Evolutionary conservation across 2,797 vertebrate genomes (phyloP).

Genomic region (Halcyon chelicuti): DNA sequence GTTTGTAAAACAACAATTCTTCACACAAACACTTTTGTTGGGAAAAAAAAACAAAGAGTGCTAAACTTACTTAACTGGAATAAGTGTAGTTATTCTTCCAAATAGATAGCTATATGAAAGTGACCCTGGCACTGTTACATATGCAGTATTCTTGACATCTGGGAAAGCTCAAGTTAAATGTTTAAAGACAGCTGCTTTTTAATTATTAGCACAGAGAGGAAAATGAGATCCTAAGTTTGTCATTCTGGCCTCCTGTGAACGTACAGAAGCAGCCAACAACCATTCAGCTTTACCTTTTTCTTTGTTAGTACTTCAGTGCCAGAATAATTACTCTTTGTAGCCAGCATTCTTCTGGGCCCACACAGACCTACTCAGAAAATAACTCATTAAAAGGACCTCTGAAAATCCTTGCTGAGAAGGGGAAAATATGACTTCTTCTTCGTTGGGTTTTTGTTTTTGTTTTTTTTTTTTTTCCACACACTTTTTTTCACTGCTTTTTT

Average conservation of each 20-base stretch:
- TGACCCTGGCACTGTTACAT: background rate
- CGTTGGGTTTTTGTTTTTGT: background rate
- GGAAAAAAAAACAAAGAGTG: background rate
- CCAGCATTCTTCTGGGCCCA: constrained; percentile 79
- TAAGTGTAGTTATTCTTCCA: background rate
- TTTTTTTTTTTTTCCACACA: background rate
- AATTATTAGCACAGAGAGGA: background rate
- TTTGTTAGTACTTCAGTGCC: constrained; percentile 28
- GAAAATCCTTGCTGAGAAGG: constrained; percentile 56
- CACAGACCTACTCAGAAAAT: constrained; percentile 74
- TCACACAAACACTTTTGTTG: background rate
- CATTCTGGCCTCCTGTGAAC: background rate
- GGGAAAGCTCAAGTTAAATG: background rate
- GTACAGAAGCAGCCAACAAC: constrained; percentile 34
- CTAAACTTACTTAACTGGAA: background rate
- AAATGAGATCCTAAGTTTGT: constrained; percentile 21
- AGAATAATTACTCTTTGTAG: constrained; percentile 73
- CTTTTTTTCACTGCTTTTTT: background rate
- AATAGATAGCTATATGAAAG: background rate
- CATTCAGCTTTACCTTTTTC: constrained; percentile 50
- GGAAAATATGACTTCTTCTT: constrained; percentile 49
- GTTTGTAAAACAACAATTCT: constrained; percentile 6
- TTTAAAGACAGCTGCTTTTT: constrained; percentile 27
- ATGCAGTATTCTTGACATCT: background rate
- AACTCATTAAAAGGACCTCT: constrained; percentile 62